These are phyloP conservation scores for Orcinus orca DNA, from an alignment of 2,113 vertebrate species.

Conservation along the genomic window DNA sequence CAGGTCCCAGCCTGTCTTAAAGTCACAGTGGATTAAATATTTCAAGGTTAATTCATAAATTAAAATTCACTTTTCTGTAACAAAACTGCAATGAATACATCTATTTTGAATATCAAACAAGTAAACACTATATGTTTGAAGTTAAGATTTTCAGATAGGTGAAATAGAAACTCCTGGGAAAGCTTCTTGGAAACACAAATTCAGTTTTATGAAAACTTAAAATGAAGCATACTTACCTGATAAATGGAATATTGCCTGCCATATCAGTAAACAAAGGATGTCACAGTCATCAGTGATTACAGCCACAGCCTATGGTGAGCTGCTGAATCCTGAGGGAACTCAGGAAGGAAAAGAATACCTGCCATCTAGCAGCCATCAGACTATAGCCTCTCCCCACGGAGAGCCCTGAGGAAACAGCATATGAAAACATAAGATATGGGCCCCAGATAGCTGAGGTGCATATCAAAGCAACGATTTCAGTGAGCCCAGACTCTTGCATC, in stretches of 20 bases:
- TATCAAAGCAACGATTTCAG: background rate
- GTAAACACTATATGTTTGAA: background rate
- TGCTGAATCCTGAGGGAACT: background rate
- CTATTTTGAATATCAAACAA: background rate
- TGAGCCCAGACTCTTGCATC: background rate
- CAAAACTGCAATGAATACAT: background rate
- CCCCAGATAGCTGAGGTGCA: background rate
- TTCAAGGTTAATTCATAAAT: background rate
- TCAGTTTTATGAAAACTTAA: background rate
- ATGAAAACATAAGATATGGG: background rate
- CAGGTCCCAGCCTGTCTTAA: no score
- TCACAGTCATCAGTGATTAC: background rate
- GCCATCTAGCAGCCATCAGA: background rate
- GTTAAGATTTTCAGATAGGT: background rate
- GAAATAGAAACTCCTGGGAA: background rate
- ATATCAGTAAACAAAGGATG: background rate
- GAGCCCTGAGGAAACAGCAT: background rate
- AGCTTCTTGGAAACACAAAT: background rate
- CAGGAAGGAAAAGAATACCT: background rate
- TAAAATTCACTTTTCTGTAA: background rate
- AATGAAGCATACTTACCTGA: background rate
- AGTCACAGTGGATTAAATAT: background rate
- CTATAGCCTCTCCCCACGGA: background rate
- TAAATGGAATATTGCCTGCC: background rate
- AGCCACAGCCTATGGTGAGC: background rate